Evolutionary conservation across 2,888 invertebrate species (phyloP).

Genomic region (Cephus rjabovi): DNA sequence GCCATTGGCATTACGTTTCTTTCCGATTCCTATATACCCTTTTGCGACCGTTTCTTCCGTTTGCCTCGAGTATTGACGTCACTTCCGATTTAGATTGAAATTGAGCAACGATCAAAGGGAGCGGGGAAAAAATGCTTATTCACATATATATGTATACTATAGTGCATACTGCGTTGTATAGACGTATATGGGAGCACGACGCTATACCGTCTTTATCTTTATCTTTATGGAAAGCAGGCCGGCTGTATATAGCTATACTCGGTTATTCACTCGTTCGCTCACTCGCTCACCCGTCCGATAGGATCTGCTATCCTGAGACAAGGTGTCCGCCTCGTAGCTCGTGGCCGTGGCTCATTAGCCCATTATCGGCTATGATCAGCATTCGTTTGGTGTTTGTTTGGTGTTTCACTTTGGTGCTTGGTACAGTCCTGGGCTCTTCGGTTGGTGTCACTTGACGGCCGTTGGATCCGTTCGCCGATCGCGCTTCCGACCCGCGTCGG

Average conservation of each 20-base stretch:
- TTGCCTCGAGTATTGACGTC: conserved; percentile 7
- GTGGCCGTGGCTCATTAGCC: conserved; percentile 55
- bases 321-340: neutral
- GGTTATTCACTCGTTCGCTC: conserved; percentile 4
- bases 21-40: conserved; percentile 9
- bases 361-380: conserved; percentile 48
- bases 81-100: conserved; percentile 52
- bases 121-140: neutral
- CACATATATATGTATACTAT: too few relatives aligned
- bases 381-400: conserved; percentile 48
- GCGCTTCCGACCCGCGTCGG: neutral
- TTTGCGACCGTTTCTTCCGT: conserved; percentile 24
- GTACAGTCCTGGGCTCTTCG: neutral
- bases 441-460: neutral
- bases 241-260: neutral
- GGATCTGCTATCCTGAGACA: neutral
- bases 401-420: neutral
- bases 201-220: neutral
- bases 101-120: conserved; percentile 27
- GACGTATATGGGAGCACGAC: neutral
- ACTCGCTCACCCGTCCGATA: neutral
- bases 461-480: neutral
- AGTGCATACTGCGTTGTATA: too few relatives aligned
- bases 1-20: conserved; percentile 10
- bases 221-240: neutral